phyloP scores from a whole-genome alignment of 2,113 vertebrate species.

The Sebastes fasciatus region DNA sequence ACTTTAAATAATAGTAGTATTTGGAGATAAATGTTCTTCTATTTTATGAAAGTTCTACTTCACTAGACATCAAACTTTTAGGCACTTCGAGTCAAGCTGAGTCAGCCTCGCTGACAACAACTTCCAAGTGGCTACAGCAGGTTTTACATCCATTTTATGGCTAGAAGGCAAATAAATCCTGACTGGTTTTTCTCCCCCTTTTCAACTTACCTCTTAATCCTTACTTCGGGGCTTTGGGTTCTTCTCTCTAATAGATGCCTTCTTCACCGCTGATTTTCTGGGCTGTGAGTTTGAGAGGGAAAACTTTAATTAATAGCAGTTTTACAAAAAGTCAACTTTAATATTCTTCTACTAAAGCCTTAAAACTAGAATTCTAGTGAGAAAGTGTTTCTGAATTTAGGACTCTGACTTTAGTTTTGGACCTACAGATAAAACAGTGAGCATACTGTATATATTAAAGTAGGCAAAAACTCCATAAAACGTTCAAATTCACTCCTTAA shows the following conservation, averaged over 20 bases:
- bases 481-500: neutral
- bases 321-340: neutral
- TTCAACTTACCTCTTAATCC: slow-evolving; percentile 32
- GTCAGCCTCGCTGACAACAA: slow-evolving; percentile 53
- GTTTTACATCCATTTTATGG: slow-evolving; percentile 66
- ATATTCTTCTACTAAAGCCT: neutral
- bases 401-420: neutral
- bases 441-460: neutral
- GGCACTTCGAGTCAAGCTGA: slow-evolving; percentile 28
- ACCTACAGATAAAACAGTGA: neutral
- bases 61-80: slow-evolving; percentile 27
- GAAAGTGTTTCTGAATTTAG: neutral
- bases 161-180: slow-evolving; percentile 56
- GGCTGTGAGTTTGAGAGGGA: slow-evolving; percentile 14
- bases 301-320: neutral
- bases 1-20: neutral
- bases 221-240: slow-evolving; percentile 16
- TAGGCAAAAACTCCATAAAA: neutral
- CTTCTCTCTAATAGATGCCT: slow-evolving; percentile 8
- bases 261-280: neutral
- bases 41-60: slow-evolving; percentile 16
- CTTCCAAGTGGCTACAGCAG: slow-evolving; percentile 57
- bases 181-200: slow-evolving; percentile 31
- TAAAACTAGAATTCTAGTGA: neutral
- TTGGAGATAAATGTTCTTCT: neutral